Evolutionary conservation across 2,113 vertebrate species (phyloP).

Genomic region (Oryzias melastigma): DNA sequence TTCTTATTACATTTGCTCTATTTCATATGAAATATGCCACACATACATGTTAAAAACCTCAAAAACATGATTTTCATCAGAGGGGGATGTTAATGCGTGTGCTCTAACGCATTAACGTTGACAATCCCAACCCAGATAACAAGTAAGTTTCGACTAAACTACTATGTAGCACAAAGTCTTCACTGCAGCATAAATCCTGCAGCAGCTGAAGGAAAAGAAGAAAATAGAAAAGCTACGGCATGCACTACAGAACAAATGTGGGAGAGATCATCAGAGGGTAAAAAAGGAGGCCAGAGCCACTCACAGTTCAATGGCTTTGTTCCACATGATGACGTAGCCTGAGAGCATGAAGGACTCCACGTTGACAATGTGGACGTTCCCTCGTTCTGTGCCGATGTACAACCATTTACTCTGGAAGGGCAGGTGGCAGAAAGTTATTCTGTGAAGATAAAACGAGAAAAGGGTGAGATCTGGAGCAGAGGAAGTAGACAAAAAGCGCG

Average conservation of each 20-base stretch:
- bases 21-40: too few relatives aligned
- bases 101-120: too few relatives aligned
- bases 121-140: background rate
- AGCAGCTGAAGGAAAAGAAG: background rate
- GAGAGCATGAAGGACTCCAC: slow-evolving; percentile 99
- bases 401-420: slow-evolving; percentile 99
- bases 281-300: slow-evolving; percentile 63
- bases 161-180: slow-evolving; percentile 2
- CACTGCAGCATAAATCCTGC: background rate
- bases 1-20: too few relatives aligned
- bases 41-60: too few relatives aligned
- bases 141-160: slow-evolving; percentile 4
- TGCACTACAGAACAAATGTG: background rate
- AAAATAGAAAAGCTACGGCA: background rate
- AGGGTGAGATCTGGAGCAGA: background rate
- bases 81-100: too few relatives aligned
- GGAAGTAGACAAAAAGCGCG: background rate
- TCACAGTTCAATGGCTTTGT: slow-evolving; percentile 99
- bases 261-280: slow-evolving; percentile 6
- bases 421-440: slow-evolving; percentile 98
- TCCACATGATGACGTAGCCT: slow-evolving; percentile 99
- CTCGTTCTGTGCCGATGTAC: slow-evolving; percentile 96
- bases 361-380: slow-evolving; percentile 98
- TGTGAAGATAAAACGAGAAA: slow-evolving; percentile 64
- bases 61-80: too few relatives aligned